Base-by-base conservation (phyloP, 1,140 invertebrate species). In the Calosoma granatense region DNA sequence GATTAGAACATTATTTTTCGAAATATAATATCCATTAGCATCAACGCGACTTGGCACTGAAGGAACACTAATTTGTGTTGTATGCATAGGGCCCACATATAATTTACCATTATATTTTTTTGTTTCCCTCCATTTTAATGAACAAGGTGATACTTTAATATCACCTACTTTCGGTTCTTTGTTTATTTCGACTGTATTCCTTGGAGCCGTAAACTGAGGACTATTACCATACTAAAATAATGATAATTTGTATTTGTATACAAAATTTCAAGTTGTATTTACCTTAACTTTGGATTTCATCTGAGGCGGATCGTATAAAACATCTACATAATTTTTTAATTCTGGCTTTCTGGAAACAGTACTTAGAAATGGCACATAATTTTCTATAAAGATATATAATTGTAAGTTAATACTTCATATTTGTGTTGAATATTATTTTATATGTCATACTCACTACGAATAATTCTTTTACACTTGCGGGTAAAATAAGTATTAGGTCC, bases 1-100 rank as follows among this genome's bases (percentile, higher is more conserved):
- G 15, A 61, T 41, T 11, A 65, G 19, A 1, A 54, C 58, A 2
- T 56, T 64, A 17, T 60, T 15, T 12, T 58, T 51, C 43, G 59
- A 57, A 17, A 65, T 14, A 20, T 60, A 51, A 56, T 68, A 68
- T 6, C 67, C 67, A 59, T 68, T 64, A 30, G 63, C 62, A 54
- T 67, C 65, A 2, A 60, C 51, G 12, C 60, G 54, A 6, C 63
- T 61, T 0, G 67, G 67, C 12, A 68, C 58, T 1, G 67, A 66
- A n/a, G 67, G 67, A 14, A 55, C 64, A 30, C 39, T 55, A 11
- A 20, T 23, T 12, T 57, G 3, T 3, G 56, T 47, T 43, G 59
- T 64, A 2, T 62, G 65, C 22, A 66, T 57, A 1, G 53, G 57
- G 56, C 65, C 65, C 1, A 63, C 20, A 54, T 66, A 68, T 17